A percentile compares a stretch with the other conserved stretches of the same genome.
Conservation (phyloP, 2,113 vertebrate genomes). For the Ceratotherium simum region DNA sequence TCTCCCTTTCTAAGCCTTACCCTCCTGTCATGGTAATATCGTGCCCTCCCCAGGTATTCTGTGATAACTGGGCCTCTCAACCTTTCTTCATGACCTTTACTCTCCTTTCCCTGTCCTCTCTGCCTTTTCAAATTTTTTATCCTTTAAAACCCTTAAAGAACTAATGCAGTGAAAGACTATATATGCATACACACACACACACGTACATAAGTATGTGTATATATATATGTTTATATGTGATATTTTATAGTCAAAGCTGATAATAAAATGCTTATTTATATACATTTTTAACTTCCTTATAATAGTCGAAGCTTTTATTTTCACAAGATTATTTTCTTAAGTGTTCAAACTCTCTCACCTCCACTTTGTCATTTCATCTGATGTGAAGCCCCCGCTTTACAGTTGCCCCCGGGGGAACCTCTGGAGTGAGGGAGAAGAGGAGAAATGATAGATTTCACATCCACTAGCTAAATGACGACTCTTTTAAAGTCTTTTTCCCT, state of each 20-base stretch:
- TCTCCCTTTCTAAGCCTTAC: neutral
- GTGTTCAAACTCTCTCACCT: neutral
- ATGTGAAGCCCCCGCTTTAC: neutral
- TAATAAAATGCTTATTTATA: neutral
- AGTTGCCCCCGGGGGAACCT: neutral
- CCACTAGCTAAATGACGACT: neutral
- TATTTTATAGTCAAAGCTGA: neutral
- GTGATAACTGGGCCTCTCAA: neutral
- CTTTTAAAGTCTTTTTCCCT: neutral
- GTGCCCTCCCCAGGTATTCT: neutral
- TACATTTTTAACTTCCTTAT: neutral
- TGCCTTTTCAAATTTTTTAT: conserved; percentile 21
- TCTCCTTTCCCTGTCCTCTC: neutral
- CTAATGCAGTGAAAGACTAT: neutral
- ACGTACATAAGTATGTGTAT: neutral
- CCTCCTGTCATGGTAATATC: neutral
- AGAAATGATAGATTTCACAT: neutral
- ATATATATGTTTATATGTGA: neutral
- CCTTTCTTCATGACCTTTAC: neutral
- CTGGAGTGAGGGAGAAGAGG: neutral
- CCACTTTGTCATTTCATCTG: neutral
- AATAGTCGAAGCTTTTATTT: neutral
- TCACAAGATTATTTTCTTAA: neutral
- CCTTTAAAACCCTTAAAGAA: neutral
- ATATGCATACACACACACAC: neutral